Percentiles rank a stretch among this genome's conserved stretches.
Conservation (phyloP, 2,113 vertebrate species). For the Anarrhichthys ocellatus region DNA sequence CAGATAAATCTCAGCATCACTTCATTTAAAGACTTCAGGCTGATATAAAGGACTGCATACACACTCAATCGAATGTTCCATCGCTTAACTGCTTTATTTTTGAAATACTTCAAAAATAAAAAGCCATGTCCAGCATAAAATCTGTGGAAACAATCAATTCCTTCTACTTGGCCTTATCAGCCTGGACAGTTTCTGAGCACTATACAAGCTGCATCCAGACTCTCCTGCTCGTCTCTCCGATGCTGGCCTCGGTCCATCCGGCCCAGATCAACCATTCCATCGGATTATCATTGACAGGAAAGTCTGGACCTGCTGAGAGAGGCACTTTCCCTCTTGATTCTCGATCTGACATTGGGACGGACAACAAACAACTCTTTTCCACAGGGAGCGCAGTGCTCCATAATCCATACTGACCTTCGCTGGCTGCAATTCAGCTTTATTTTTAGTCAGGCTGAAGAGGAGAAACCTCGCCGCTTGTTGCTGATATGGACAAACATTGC, state of each 20-base stretch:
- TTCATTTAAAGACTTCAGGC: constrained; percentile 30
- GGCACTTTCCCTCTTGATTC: constrained; percentile 78
- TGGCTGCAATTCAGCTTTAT: constrained; percentile 78
- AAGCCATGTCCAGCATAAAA: constrained; percentile 13
- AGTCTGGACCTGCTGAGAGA: constrained; percentile 79
- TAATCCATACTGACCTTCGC: constrained; percentile 83
- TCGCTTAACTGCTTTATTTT: constrained; percentile 21
- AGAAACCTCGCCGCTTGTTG: constrained; percentile 50
- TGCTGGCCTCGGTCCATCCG: constrained; percentile 60
- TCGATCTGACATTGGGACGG: constrained; percentile 79
- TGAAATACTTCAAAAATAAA: constrained; percentile 31
- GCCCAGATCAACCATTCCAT: constrained; percentile 73
- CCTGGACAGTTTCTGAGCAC: constrained; percentile 48
- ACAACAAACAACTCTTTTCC: constrained; percentile 82
- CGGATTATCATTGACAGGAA: constrained; percentile 80
- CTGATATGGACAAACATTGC: constrained; percentile 42
- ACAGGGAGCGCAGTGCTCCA: constrained; percentile 65
- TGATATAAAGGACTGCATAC: constrained; percentile 3
- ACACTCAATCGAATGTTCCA: not conserved
- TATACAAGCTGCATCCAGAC: constrained; percentile 39
- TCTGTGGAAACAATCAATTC: constrained; percentile 52
- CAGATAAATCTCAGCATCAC: not conserved
- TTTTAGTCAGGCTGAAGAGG: constrained; percentile 70
- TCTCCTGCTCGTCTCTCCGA: constrained; percentile 44
- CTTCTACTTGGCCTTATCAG: constrained; percentile 42